Percentiles rank a stretch among this genome's conserved stretches.
phyloP scores from a whole-genome alignment of 1,140 invertebrate species.

The Ceratosolen fusciceps region DNA sequence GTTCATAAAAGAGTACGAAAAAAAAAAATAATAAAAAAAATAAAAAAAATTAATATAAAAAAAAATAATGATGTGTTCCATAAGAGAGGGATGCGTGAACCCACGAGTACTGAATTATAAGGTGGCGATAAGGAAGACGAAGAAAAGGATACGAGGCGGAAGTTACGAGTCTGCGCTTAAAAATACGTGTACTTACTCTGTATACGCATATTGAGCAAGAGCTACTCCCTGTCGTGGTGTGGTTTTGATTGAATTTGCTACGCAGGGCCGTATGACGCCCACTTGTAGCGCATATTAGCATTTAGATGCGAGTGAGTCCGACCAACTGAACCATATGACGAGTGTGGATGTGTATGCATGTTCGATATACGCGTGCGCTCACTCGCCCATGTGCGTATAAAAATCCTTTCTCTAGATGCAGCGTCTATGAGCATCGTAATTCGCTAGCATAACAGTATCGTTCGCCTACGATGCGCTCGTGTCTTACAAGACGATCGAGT shows the following conservation, averaged over 20 bases:
- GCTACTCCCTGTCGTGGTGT: constrained; percentile 50
- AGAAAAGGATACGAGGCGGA: constrained; percentile 29
- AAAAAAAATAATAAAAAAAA: constrained; percentile 1
- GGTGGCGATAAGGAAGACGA: not conserved
- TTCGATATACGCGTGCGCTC: not conserved
- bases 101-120: constrained; percentile 38
- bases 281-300: constrained; percentile 60
- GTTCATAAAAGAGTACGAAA: not conserved
- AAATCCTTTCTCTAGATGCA: too few relatives aligned
- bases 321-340: not conserved
- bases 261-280: constrained; percentile 58
- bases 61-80: not conserved
- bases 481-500: too few relatives aligned
- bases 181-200: not conserved
- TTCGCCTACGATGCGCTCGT: not conserved
- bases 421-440: constrained; percentile 59
- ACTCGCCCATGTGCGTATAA: constrained; percentile 2
- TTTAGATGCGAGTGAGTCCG: constrained; percentile 47
- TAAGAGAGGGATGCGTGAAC: not conserved
- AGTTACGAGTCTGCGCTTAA: constrained; percentile 10
- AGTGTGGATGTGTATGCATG: not conserved
- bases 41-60: constrained; percentile 3
- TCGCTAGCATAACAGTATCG: constrained; percentile 53
- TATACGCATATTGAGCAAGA: constrained; percentile 34
- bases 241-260: constrained; percentile 66